A percentile compares a stretch with the other conserved stretches of the same genome.
phyloP scores from a whole-genome alignment of 2,888 invertebrate genomes.

The Drosophila meridiana region DNA sequence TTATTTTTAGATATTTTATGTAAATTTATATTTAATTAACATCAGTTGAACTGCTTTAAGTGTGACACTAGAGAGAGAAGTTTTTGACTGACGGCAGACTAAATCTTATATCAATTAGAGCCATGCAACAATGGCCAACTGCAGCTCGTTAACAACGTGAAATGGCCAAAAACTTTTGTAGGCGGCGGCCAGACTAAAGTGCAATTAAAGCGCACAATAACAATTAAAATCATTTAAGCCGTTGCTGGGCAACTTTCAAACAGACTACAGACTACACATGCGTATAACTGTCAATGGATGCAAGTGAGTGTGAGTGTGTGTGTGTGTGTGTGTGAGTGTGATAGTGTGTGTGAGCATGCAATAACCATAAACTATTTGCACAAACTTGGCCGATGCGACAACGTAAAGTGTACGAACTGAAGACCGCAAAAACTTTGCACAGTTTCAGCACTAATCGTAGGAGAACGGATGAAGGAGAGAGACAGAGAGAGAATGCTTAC shows the following conservation, averaged over 20 bases:
- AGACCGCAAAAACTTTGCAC: conserved; percentile 75
- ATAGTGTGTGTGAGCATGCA: conserved; percentile 45
- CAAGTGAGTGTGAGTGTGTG: conserved; percentile 2
- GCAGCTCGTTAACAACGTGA: conserved; percentile 29
- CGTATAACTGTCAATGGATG: conserved; percentile 5
- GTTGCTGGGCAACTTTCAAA: conserved; percentile 47
- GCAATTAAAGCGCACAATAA: conserved; percentile 72
- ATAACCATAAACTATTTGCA: conserved; percentile 81
- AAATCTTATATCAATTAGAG: conserved; percentile 50
- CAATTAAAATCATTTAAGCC: conserved; percentile 79
- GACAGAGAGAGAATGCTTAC: background rate
- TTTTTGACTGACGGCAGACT: conserved; percentile 17
- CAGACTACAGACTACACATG: conserved; percentile 9
- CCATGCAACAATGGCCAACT: conserved; percentile 30
- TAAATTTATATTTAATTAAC: background rate
- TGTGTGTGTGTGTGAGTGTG: conserved; percentile 2
- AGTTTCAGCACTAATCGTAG: conserved; percentile 73
- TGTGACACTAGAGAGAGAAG: background rate
- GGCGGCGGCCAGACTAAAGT: conserved; percentile 37
- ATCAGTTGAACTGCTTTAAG: background rate
- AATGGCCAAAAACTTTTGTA: conserved; percentile 48
- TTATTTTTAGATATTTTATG: background rate
- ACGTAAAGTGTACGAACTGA: conserved; percentile 54
- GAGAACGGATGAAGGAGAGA: conserved; percentile 18
- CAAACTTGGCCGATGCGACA: conserved; percentile 70